Percentiles rank a stretch among this genome's conserved stretches.
These are phyloP conservation scores for Chloroceryle amazona DNA, from an alignment of 2,797 vertebrate species.

Conservation along the genomic window DNA sequence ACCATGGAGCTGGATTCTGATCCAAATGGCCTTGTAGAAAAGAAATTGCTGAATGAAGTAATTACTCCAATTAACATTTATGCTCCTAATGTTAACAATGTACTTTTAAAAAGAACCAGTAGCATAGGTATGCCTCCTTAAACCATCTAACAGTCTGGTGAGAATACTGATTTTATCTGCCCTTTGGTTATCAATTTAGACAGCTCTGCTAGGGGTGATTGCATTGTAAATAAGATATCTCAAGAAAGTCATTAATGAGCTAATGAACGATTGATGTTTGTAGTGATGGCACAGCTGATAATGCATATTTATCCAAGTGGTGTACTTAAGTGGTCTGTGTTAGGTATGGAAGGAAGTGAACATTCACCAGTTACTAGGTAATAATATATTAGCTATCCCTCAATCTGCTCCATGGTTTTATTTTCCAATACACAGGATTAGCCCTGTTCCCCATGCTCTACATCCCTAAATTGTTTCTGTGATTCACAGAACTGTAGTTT, in stretches of 20 bases:
- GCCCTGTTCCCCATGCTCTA: not conserved
- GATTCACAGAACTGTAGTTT: not conserved
- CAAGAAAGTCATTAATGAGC: constrained; percentile 36
- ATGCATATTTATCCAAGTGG: not conserved
- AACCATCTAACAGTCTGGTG: not conserved
- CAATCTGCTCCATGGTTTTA: not conserved
- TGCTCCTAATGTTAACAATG: constrained; percentile 59
- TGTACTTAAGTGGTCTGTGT: not conserved
- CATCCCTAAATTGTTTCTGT: not conserved
- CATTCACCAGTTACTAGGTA: not conserved
- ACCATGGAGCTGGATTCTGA: constrained; percentile 38
- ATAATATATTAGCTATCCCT: not conserved
- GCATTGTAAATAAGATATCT: constrained; percentile 47
- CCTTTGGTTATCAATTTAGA: constrained; percentile 68
- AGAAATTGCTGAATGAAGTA: constrained; percentile 73
- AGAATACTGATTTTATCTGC: constrained; percentile 66
- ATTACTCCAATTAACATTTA: constrained; percentile 77
- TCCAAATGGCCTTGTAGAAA: constrained; percentile 76
- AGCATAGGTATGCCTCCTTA: constrained; percentile 47
- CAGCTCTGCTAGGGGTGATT: constrained; percentile 25
- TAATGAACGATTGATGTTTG: not conserved
- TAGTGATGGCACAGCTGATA: not conserved
- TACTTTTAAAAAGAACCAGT: constrained; percentile 44
- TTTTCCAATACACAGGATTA: not conserved
- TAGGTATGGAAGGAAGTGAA: not conserved